These are phyloP conservation scores for Phyllopteryx taeniolatus DNA, from an alignment of 2,113 vertebrate genomes.

Conservation along the genomic window DNA sequence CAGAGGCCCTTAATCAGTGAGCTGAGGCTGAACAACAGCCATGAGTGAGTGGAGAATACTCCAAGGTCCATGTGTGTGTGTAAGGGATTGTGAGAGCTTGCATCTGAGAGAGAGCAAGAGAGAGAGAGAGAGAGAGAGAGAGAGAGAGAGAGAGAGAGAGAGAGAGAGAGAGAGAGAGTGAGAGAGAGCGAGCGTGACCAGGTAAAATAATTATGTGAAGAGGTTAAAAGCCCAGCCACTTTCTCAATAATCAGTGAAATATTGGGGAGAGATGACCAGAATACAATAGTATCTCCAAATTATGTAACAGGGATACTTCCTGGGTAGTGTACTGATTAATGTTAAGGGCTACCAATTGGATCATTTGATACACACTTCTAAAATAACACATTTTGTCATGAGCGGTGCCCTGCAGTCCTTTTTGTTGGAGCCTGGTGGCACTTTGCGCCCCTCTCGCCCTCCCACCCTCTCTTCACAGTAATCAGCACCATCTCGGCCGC, in stretches of 20 bases:
- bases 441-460: no score
- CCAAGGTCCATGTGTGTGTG: constrained; percentile 7
- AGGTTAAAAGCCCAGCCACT: constrained; percentile 40
- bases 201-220: constrained; percentile 14
- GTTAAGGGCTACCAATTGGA: no score
- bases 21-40: constrained; percentile 32
- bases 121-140: constrained; percentile 25
- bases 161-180: constrained; percentile 26
- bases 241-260: constrained; percentile 30
- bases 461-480: no score
- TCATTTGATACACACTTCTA: no score
- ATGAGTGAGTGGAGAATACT: constrained; percentile 9
- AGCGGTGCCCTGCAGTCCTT: no score
- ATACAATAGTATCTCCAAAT: constrained; percentile 1
- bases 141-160: constrained; percentile 27
- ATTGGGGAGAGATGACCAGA: constrained; percentile 11
- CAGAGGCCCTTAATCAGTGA: constrained; percentile 52
- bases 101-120: background rate
- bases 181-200: constrained; percentile 11
- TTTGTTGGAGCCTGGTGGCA: no score
- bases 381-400: no score
- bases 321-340: no score
- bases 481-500: no score
- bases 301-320: background rate
- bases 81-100: background rate